phyloP scores from a whole-genome alignment of 2,888 invertebrate genomes.

The Thereva unica region DNA sequence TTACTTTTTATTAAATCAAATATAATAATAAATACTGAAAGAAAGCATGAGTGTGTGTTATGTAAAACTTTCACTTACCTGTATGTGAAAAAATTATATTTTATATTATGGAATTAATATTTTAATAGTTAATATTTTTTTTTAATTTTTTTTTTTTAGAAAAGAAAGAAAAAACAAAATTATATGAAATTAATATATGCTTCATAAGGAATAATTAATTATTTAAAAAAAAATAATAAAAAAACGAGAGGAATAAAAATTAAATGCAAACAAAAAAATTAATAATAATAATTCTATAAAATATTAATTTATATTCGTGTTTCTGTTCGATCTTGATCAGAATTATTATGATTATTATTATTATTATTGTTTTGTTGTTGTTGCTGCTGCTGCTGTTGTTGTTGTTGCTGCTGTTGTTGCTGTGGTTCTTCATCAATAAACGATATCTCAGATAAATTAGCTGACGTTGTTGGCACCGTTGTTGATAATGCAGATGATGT shows the following conservation, averaged over 20 bases:
- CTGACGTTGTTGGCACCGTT: conserved; percentile 47
- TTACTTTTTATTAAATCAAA: too few relatives aligned
- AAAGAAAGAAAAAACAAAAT: neutral
- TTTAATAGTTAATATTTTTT: too few relatives aligned
- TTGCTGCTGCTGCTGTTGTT: conserved; percentile 41
- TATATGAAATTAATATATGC: neutral
- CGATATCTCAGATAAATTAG: conserved; percentile 67
- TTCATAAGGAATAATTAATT: neutral
- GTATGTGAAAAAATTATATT: too few relatives aligned
- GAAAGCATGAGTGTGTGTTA: too few relatives aligned
- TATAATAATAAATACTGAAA: too few relatives aligned
- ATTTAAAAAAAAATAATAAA: neutral
- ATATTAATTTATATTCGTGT: conserved; percentile 49
- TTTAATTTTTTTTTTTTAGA: too few relatives aligned
- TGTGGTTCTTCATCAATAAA: conserved; percentile 69
- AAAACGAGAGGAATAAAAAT: neutral
- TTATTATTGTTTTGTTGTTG: conserved; percentile 41
- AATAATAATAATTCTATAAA: conserved; percentile 30
- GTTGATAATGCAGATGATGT: conserved; percentile 46
- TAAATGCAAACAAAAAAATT: conserved; percentile 5
- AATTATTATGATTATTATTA: conserved; percentile 50
- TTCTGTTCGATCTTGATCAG: conserved; percentile 60
- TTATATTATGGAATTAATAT: too few relatives aligned
- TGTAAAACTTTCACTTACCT: too few relatives aligned
- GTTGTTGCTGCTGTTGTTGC: conserved; percentile 46